Conservation (phyloP, 2,113 vertebrate genomes). For the Cnemophilus loriae region DNA sequence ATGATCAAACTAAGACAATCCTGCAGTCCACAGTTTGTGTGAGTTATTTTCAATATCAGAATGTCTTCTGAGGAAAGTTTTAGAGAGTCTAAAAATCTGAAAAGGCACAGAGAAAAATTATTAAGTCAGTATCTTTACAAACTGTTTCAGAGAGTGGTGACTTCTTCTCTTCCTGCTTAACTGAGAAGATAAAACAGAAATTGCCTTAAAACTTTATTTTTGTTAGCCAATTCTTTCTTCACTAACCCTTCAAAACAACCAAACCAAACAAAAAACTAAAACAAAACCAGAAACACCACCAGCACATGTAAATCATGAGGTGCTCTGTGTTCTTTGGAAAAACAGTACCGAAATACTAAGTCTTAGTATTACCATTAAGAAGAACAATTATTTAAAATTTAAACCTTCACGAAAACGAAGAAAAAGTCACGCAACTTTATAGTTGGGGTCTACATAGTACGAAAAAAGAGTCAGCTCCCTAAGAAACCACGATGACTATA, state of each 20-base stretch:
- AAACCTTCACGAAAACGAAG: not conserved
- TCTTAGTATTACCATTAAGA: not conserved
- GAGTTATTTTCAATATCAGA: slow-evolving; percentile 72
- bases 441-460: not conserved
- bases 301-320: not conserved
- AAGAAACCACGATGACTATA: not conserved
- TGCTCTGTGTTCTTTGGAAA: not conserved
- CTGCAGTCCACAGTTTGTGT: slow-evolving; percentile 73
- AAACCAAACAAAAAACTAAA: not conserved
- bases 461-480: not conserved
- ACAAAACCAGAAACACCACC: not conserved
- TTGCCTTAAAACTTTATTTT: not conserved
- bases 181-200: not conserved
- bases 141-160: not conserved
- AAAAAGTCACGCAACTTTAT: not conserved
- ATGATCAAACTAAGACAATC: slow-evolving; percentile 80
- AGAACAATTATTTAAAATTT: not conserved
- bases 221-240: not conserved
- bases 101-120: not conserved
- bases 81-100: slow-evolving; percentile 80
- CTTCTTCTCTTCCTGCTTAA: not conserved
- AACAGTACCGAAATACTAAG: not conserved
- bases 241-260: not conserved
- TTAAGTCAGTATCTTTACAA: not conserved
- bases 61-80: slow-evolving; percentile 78